phyloP scores from a whole-genome alignment of 1,140 invertebrate species.

The Coenobita brevimanus region DNA sequence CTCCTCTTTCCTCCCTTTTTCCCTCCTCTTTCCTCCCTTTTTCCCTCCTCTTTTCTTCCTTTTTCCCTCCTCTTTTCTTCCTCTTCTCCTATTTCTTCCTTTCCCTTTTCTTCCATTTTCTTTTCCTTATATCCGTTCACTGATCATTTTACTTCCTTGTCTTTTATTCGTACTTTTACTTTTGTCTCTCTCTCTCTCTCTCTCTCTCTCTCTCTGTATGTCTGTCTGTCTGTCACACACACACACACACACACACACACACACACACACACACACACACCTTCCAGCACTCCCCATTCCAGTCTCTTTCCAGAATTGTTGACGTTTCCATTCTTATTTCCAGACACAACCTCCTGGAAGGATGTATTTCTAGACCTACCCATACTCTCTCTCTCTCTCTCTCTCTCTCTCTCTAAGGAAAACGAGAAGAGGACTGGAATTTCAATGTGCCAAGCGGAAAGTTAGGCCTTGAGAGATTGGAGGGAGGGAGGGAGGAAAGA shows the following conservation, averaged over 20 bases:
- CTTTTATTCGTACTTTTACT: not conserved
- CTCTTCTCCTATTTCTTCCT: not conserved
- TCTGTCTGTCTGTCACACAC: slow-evolving; percentile 18
- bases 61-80: not conserved
- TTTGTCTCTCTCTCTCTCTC: slow-evolving; percentile 16
- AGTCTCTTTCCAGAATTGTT: no score
- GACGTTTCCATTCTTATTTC: not conserved
- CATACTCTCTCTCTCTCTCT: not conserved
- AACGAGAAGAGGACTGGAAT: no score
- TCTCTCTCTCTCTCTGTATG: slow-evolving; percentile 28
- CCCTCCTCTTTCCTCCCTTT: not conserved
- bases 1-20: not conserved
- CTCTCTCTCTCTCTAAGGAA: not conserved
- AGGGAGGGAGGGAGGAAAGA: no score
- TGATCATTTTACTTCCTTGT: not conserved
- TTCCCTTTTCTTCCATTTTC: not conserved
- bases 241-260: not conserved
- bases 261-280: no score
- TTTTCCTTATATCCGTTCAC: not conserved
- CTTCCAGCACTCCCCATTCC: no score
- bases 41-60: not conserved
- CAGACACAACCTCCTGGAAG: not conserved
- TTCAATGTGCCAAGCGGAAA: no score
- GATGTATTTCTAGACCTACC: not conserved
- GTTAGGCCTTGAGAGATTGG: no score